Evolutionary conservation across 2,888 invertebrate genomes (phyloP).

Genomic region (Ormyrus labotus): DNA sequence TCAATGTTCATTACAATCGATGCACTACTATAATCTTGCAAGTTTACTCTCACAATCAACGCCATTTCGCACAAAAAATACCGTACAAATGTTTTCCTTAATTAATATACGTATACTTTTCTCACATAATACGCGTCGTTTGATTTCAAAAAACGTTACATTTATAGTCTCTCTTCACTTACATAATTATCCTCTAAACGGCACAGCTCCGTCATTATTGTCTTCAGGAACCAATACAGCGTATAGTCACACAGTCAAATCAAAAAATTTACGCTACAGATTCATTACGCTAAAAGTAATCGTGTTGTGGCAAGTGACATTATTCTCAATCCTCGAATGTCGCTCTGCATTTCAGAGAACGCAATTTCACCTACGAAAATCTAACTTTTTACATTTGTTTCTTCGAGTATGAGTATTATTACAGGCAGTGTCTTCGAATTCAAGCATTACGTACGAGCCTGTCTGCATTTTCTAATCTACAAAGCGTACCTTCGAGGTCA

Average conservation of each 20-base stretch:
- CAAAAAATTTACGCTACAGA: neutral
- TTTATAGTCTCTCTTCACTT: neutral
- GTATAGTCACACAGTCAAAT: conserved; percentile 1
- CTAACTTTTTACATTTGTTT: too few species aligned
- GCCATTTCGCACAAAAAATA: conserved; percentile 34
- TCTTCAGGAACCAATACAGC: conserved; percentile 24
- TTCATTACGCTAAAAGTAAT: neutral
- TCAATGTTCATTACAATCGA: conserved; percentile 37
- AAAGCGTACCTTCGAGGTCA: too few species aligned
- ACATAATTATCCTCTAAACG: neutral
- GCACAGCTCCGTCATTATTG: neutral
- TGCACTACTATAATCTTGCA: conserved; percentile 37
- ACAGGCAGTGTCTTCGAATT: too few species aligned
- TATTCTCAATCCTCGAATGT: neutral
- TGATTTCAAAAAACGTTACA: conserved; percentile 2
- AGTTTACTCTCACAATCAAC: conserved; percentile 29
- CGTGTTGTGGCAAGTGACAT: conserved; percentile 9
- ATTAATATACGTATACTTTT: conserved; percentile 35
- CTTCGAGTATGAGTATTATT: too few species aligned
- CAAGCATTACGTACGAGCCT: too few species aligned
- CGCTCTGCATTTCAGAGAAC: too few species aligned
- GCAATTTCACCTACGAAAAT: too few species aligned
- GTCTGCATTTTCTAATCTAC: too few species aligned
- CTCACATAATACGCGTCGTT: conserved; percentile 21
- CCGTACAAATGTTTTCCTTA: conserved; percentile 24